These are phyloP conservation scores for Semotilus atromaculatus DNA, from an alignment of 2,797 vertebrate species.

Conservation along the genomic window DNA sequence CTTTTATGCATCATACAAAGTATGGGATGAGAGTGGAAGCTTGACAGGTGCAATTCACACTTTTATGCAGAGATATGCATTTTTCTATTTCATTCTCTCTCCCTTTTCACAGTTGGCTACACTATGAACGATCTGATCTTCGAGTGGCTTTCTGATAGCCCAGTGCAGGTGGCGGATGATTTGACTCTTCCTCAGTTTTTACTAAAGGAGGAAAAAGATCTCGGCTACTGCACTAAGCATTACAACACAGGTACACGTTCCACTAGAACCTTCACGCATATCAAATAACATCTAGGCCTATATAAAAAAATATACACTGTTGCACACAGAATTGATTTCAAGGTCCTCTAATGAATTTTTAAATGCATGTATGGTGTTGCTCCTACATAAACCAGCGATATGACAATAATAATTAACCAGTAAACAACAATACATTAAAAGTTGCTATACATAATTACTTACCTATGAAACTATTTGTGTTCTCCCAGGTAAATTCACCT, in stretches of 20 bases:
- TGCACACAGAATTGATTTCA: background rate
- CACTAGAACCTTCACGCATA: background rate
- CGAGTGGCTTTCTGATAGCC: slow-evolving; percentile 89
- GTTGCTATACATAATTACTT: background rate
- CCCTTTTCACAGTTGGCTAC: slow-evolving; percentile 86
- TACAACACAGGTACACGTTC: slow-evolving; percentile 88
- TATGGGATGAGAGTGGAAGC: slow-evolving; percentile 55
- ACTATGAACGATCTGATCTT: slow-evolving; percentile 97
- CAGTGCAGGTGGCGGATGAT: slow-evolving; percentile 93
- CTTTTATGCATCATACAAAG: slow-evolving; percentile 67
- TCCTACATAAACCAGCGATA: background rate
- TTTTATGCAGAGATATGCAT: slow-evolving; percentile 19
- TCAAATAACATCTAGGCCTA: background rate
- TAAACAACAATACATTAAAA: slow-evolving; percentile 1
- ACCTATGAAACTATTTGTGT: background rate
- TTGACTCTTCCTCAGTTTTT: slow-evolving; percentile 94
- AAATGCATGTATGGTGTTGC: background rate
- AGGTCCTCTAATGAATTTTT: background rate
- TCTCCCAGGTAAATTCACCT: slow-evolving; percentile 90
- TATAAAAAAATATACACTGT: background rate
- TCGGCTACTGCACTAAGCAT: slow-evolving; percentile 93
- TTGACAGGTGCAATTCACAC: slow-evolving; percentile 30
- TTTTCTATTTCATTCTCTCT: slow-evolving; percentile 37
- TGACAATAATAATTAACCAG: background rate
- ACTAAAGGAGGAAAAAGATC: slow-evolving; percentile 90